Base-by-base conservation (phyloP, 1,140 invertebrate species). In the Physella acuta region DNA sequence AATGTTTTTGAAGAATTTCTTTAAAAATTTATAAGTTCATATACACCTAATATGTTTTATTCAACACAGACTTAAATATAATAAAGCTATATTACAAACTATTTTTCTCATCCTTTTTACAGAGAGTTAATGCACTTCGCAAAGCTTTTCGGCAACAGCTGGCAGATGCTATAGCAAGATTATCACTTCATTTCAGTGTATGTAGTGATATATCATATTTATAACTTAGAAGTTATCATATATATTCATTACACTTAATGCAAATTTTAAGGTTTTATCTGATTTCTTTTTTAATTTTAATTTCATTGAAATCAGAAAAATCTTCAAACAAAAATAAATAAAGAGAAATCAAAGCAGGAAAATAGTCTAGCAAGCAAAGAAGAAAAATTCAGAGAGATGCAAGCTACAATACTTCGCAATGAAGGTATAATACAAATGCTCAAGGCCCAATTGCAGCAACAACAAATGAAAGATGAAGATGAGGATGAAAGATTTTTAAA, bases 71-170 rank as follows among this genome's bases (percentile, higher is more conserved):
- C 62, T n/a, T 44, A 31, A 8, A 37, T 39, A 5, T 62, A 8
- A 37, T 62, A 33, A 28, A 31, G 14, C 58, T 60, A 20, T 5
- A 55, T 20, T 55, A 16, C 26, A 55, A 16, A 55, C 5, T 55
- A 16, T 55, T 55, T 28, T 55, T 55, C 24, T 55, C 5, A 20
- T 55, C 53, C 39, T 11, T 73, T 68, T 79, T 75, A 58, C 71
- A 83, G 82, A 75, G 82, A 68, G 78, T 82, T 17, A 75, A 72
- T n/a, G 76, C 76, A 3, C 70, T 82, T 8, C 64, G 82, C 26
- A 74, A 79, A 70, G 82, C 82, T 4, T 84, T 78, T 69, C 64
- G 75, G 71, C 81, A 82, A 55, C 82, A 84, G 62, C 65, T 84
- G 30, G 74, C 79, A 34, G 81, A 84, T 74, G 81, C 82, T 24